Percentiles rank a stretch among this genome's conserved stretches.
phyloP scores from a whole-genome alignment of 1,140 invertebrate species.

The Drosophila bocki region DNA sequence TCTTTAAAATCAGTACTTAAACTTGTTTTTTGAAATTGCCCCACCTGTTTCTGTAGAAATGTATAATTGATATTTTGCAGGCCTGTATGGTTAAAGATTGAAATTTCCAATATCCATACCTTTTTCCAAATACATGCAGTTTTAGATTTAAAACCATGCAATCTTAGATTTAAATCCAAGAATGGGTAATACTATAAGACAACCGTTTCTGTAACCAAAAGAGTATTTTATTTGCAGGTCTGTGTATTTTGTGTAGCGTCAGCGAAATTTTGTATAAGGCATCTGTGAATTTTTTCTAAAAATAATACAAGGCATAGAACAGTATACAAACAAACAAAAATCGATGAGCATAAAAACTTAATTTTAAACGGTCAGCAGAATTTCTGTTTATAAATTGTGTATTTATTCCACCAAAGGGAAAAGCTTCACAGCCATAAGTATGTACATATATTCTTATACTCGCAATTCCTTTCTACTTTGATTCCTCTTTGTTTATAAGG shows the following conservation, averaged over 20 bases:
- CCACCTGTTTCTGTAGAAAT: too few species aligned
- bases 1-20: too few species aligned
- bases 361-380: neutral
- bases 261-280: neutral
- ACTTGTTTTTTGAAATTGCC: too few species aligned
- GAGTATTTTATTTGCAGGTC: neutral
- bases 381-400: constrained; percentile 5
- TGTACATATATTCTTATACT: neutral
- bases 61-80: too few species aligned
- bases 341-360: neutral
- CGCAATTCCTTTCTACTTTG: neutral
- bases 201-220: neutral
- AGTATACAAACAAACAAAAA: constrained; percentile 3
- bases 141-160: neutral
- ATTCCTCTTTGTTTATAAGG: constrained; percentile 1
- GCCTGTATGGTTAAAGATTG: too few species aligned
- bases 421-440: neutral
- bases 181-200: too few species aligned
- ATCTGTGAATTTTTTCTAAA: constrained; percentile 3
- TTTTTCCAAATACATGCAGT: too few species aligned
- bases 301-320: neutral
- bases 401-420: constrained; percentile 2
- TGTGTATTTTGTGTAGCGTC: neutral
- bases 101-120: too few species aligned
- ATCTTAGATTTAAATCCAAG: too few species aligned